Percentiles rank a stretch among this genome's conserved stretches.
Evolutionary conservation across 1,140 invertebrate species (phyloP).

Genomic region (Cheumatopsyche charites): DNA sequence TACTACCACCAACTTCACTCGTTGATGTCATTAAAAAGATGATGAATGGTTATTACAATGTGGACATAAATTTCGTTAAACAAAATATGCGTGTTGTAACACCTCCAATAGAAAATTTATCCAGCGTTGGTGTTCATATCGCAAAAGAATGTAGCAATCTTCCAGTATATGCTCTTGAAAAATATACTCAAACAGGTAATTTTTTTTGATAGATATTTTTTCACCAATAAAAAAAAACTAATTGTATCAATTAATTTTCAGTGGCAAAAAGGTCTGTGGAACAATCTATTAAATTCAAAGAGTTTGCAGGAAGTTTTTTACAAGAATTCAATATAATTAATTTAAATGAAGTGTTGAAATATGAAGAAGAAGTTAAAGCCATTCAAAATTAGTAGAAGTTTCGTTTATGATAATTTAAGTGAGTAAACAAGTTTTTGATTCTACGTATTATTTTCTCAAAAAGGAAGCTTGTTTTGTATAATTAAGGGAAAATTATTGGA

Average conservation of each 20-base stretch:
- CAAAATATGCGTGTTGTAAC: slow-evolving; percentile 78
- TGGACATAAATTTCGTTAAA: slow-evolving; percentile 77
- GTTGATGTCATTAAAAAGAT: slow-evolving; percentile 82
- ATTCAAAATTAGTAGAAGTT: background rate
- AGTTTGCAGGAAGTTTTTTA: slow-evolving; percentile 76
- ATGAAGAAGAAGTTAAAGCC: slow-evolving; percentile 48
- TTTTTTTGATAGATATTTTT: slow-evolving; percentile 9
- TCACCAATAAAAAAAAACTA: background rate
- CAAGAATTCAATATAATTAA: slow-evolving; percentile 77
- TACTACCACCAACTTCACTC: slow-evolving; percentile 78
- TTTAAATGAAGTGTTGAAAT: slow-evolving; percentile 61
- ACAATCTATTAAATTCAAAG: slow-evolving; percentile 66
- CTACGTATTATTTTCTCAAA: no score
- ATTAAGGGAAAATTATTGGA: no score
- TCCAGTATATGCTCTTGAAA: slow-evolving; percentile 77
- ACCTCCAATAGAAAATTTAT: slow-evolving; percentile 73
- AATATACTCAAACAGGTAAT: slow-evolving; percentile 63
- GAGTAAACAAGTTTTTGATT: no score
- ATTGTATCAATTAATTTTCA: slow-evolving; percentile 55
- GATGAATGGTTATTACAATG: slow-evolving; percentile 81
- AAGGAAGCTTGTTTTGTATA: no score
- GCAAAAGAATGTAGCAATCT: slow-evolving; percentile 71
- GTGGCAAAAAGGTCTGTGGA: slow-evolving; percentile 75
- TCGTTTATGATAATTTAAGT: background rate
- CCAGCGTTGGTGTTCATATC: slow-evolving; percentile 72